Base-by-base conservation (phyloP, 2,888 invertebrate species). In the Acrobasis suavella region DNA sequence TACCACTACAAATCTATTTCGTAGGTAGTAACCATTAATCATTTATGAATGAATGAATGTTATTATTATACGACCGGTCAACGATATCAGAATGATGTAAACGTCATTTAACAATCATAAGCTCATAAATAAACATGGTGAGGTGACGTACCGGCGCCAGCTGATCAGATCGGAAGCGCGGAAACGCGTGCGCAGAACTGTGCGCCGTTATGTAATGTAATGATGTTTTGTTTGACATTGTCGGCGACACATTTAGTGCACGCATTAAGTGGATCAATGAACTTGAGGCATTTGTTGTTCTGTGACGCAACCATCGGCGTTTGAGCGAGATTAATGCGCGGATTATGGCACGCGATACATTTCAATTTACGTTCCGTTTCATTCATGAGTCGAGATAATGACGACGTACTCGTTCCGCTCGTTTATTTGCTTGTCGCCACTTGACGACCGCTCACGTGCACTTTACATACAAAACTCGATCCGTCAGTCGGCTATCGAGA, bases 311-410 rank as follows among this genome's bases (percentile, higher is more conserved):
- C 81, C 82, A 89, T 89, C 87, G 89, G 86, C 83, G 84, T 89
- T 91, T 89, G 89, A 91, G 88, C 85, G 91, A 91, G 92, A 92
- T 92, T 91, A 91, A 91, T 91, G 91, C 83, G 85, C 86, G 90
- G 91, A 90, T 91, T 92, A 91, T 90, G 87, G 91, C 92, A 92
- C 91, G 91, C 91, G 90, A 91, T 91, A 91, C 86, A 86, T 88
- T 91, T 87, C 91, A 87, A 91, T 91, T 91, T 91, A 87, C 89
- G 89, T 90, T 90, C 87, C 80, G 86, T 88, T 91, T 91, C 91
- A 91, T 91, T 92, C 91, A 91, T 86, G 86, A 83, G 73, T 83
- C 78, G 85, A 88, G 90, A 89, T 92, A 91, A 89, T 89, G 85
- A 86, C 86, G 82, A 80, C 71, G 84, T 82, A 77, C 79, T 80